phyloP scores from a whole-genome alignment of 2,888 invertebrate species.

The Sarcophaga variegata region DNA sequence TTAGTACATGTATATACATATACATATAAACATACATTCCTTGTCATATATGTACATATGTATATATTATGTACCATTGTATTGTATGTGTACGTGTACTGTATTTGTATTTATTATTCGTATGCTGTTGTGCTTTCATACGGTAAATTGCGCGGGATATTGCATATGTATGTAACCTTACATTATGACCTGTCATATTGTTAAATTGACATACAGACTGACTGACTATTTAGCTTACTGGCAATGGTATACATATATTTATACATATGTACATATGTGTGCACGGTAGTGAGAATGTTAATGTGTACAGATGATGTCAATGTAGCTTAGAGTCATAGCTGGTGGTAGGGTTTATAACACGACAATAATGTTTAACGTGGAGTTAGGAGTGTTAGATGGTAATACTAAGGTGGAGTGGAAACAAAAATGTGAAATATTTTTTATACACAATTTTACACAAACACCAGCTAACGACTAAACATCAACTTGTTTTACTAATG shows the following conservation, averaged over 20 bases:
- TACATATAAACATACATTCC: too few relatives aligned
- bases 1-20: too few relatives aligned
- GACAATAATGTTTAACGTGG: constrained; percentile 10
- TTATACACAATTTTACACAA: background rate
- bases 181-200: constrained; percentile 16
- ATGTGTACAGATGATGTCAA: too few relatives aligned
- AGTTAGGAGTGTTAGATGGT: background rate
- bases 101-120: background rate
- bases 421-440: constrained; percentile 1
- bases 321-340: background rate
- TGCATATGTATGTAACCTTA: background rate
- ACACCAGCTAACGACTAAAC: constrained; percentile 29
- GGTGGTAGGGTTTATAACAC: constrained; percentile 2
- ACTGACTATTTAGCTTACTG: constrained; percentile 23
- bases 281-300: background rate
- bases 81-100: background rate
- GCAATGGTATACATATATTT: background rate
- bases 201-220: constrained; percentile 23
- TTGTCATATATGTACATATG: too few relatives aligned
- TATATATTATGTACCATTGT: background rate
- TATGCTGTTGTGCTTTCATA: background rate
- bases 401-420: background rate
- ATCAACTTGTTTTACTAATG: constrained; percentile 61
- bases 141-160: background rate
- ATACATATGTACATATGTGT: background rate